Base-by-base conservation (phyloP, 2,113 vertebrate genomes). In the Ariopsis seemanni region DNA sequence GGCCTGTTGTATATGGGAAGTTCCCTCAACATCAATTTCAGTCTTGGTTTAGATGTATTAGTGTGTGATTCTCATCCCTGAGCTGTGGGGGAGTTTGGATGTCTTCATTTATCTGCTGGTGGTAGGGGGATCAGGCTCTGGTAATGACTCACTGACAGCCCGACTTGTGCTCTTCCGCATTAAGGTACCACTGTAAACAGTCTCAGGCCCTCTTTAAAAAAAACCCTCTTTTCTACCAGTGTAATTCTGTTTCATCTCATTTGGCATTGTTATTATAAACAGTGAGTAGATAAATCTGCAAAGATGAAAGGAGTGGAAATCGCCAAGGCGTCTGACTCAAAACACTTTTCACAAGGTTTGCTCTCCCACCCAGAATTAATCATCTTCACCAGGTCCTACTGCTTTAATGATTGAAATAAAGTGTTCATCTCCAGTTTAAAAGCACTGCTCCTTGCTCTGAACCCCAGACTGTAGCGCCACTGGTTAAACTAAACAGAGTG, bases 221-320 rank as follows among this genome's bases (percentile, higher is more conserved):
- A 15, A 69, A 88, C 90, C 72, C 89, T 90, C 88, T 92, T 83
- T 88, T 89, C 90, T 90, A 82, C 82, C 58, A 27, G 85, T 14
- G 18, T 92, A 90, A 91, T 90, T 89, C 90, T 72, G 88, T 85
- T 87, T 84, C 85, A 89, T 91, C 89, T 90, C 88, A 89, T 91
- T 90, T 92, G 89, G 79, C 88, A 67, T 88, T 91, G 90, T 89
- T 91, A 88, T 91, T 89, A 93, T 92, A 90, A 91, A 91, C 91
- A 90, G 57, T 52, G 81, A 55, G 57, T 75, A 86, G 88, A 92
- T 92, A 82, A 89, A 90, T 90, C 92, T 88, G 67, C 62, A 34
- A 63, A 91, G 91, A 93, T 93, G 84, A 93, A 93, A 93, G 88
- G 86, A 89, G 65, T 60, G 69, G 52, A n/a, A 90, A 87, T 74